Conservation (phyloP, 2,888 invertebrate genomes). For the Drosophila dives region DNA sequence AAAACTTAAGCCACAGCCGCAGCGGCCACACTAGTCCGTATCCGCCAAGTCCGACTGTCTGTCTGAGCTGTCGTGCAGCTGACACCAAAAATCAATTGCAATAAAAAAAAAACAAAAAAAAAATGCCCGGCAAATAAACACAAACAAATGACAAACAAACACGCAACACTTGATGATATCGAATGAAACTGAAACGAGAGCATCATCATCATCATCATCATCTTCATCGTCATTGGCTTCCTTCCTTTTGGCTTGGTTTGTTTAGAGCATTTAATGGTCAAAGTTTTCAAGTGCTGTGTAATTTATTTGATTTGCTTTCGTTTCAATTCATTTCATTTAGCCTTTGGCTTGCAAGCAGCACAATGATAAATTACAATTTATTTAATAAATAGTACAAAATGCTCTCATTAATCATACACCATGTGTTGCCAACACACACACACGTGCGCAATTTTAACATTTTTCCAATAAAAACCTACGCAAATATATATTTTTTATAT, state of each 20-base stretch:
- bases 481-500: not conserved
- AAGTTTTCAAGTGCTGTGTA: constrained; percentile 49
- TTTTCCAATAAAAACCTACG: not conserved
- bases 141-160: constrained; percentile 41
- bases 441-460: constrained; percentile 26
- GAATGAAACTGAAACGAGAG: constrained; percentile 13
- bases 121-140: constrained; percentile 61
- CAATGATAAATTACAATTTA: constrained; percentile 75
- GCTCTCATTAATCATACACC: constrained; percentile 73
- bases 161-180: constrained; percentile 19
- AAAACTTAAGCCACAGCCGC: constrained; percentile 76
- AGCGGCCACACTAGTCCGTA: constrained; percentile 71
- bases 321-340: constrained; percentile 16
- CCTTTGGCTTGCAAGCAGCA: constrained; percentile 9
- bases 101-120: constrained; percentile 32
- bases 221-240: constrained; percentile 47
- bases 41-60: constrained; percentile 10
- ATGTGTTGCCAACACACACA: constrained; percentile 55
- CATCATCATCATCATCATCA: constrained; percentile 13
- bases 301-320: constrained; percentile 73
- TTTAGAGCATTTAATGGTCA: constrained; percentile 73
- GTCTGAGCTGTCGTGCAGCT: constrained; percentile 59
- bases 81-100: constrained; percentile 80
- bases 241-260: constrained; percentile 37
- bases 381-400: constrained; percentile 68